phyloP scores from a whole-genome alignment of 2,797 vertebrate genomes.

The Xiphorhynchus erythropygius region DNA sequence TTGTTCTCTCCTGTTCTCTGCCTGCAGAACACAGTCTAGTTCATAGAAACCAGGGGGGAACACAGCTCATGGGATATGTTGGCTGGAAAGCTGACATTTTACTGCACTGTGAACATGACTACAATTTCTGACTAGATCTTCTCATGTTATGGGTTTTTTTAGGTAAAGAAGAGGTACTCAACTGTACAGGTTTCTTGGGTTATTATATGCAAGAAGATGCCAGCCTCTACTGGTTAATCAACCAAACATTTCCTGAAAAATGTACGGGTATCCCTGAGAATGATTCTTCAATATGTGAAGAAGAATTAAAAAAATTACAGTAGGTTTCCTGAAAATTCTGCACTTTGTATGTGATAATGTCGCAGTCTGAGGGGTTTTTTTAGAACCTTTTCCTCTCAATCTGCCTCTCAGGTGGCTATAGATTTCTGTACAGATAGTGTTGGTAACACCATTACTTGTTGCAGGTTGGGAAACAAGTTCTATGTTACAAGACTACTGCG shows the following conservation, averaged over 20 bases:
- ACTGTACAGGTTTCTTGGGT: slow-evolving; percentile 72
- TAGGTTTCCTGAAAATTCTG: slow-evolving; percentile 11
- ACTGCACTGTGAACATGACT: not conserved
- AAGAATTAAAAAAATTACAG: not conserved
- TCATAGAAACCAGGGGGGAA: not conserved
- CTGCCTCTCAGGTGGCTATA: not conserved
- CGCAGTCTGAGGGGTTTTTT: not conserved
- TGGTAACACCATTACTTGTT: slow-evolving; percentile 15
- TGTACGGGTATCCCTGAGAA: slow-evolving; percentile 3
- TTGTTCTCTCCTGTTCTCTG: not conserved
- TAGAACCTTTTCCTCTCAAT: not conserved
- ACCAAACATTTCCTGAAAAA: not conserved
- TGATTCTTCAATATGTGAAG: not conserved
- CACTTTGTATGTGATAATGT: not conserved
- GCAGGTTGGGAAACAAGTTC: slow-evolving; percentile 39
- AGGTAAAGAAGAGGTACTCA: slow-evolving; percentile 73
- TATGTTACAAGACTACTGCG: slow-evolving; percentile 50
- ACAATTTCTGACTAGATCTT: not conserved
- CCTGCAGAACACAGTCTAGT: not conserved
- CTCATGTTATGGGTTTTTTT: not conserved
- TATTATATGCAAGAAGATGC: slow-evolving; percentile 16
- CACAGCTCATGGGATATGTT: not conserved
- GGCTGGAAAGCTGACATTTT: not conserved
- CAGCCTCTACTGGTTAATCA: slow-evolving; percentile 63
- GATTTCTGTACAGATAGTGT: not conserved